phyloP scores from a whole-genome alignment of 35 echinoderm and acorn worm species.

The Hemicentrotus pulcherrimus region DNA sequence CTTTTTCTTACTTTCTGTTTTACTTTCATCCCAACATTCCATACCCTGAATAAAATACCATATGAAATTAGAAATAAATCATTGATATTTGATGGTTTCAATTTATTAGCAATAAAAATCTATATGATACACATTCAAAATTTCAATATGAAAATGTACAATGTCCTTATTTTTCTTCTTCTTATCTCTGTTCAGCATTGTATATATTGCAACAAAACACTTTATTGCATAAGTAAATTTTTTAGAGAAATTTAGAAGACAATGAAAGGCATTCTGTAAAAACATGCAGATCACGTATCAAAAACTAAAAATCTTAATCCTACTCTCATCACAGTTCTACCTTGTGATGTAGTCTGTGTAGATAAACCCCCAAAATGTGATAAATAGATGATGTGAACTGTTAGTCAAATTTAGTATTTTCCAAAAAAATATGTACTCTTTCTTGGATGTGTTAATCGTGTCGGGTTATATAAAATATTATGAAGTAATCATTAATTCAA shows the following conservation, averaged over 20 bases:
- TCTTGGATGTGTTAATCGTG: background rate
- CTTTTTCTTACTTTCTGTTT: background rate
- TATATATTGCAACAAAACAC: background rate
- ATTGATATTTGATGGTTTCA: background rate
- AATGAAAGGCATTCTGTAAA: background rate
- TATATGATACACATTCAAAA: background rate
- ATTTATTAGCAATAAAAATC: constrained; percentile 6
- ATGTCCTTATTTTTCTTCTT: background rate
- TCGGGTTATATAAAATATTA: background rate
- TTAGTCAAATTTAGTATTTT: background rate
- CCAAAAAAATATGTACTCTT: background rate
- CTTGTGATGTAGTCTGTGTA: background rate
- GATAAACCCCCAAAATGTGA: background rate
- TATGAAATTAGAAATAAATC: background rate
- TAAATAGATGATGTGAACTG: background rate
- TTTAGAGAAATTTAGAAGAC: background rate
- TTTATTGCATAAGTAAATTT: background rate
- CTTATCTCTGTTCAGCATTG: background rate
- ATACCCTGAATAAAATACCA: background rate
- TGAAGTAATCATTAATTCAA: no score
- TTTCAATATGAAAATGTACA: background rate
- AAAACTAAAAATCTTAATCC: background rate
- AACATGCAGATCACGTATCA: background rate
- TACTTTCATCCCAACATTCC: background rate
- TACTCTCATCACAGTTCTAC: background rate